These are phyloP conservation scores for Mnemiopsis leidyi DNA, from an alignment of 37 sponge, comb jelly and placozoan genomes.

Conservation along the genomic window DNA sequence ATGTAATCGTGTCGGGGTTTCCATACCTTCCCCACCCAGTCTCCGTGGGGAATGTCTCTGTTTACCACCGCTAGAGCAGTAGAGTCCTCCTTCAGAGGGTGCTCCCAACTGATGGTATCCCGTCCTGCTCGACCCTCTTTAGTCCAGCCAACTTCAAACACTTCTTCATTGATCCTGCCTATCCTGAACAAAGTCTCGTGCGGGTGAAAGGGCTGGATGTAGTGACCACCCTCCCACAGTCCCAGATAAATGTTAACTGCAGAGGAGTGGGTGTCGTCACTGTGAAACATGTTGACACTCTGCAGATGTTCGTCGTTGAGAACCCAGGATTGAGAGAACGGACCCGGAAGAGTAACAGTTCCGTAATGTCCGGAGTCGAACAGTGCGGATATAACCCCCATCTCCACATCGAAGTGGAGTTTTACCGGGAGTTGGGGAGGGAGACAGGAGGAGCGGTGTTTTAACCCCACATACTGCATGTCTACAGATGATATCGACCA, in stretches of 20 bases:
- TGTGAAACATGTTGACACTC: constrained; percentile 49
- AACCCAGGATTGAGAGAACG: constrained; percentile 42
- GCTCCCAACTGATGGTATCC: constrained; percentile 59
- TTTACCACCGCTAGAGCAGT: background rate
- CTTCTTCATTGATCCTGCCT: background rate
- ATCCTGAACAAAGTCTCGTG: background rate
- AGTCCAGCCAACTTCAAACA: background rate
- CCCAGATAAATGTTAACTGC: constrained; percentile 38
- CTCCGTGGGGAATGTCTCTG: background rate
- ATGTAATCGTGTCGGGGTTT: background rate
- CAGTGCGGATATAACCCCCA: constrained; percentile 18
- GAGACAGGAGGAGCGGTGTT: background rate
- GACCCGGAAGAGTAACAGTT: background rate
- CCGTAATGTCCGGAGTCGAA: background rate
- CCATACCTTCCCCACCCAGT: constrained; percentile 22
- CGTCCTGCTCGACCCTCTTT: background rate
- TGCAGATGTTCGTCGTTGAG: constrained; percentile 20
- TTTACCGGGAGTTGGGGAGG: background rate
- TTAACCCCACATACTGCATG: constrained; percentile 18
- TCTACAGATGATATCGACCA: constrained; percentile 40
- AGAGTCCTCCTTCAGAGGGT: background rate
- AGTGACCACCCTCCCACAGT: background rate
- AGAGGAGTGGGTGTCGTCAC: background rate
- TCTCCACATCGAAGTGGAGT: constrained; percentile 47
- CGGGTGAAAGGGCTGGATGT: constrained; percentile 33